Base-by-base conservation (phyloP, 1,140 invertebrate species). In the Drosophila suzukii region DNA sequence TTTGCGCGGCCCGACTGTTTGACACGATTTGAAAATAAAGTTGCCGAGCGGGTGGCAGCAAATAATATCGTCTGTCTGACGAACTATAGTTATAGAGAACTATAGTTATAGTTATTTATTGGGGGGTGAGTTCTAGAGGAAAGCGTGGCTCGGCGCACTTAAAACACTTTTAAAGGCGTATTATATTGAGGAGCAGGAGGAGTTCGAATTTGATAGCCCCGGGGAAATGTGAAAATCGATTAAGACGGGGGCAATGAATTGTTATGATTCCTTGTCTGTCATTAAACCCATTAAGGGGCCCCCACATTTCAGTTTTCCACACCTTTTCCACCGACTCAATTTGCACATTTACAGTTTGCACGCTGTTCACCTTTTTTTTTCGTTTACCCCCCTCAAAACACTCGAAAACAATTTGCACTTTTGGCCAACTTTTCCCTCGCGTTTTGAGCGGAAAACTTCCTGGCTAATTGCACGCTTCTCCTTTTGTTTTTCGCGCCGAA, bases 11-110 rank as follows among this genome's bases (percentile, higher is more conserved):
- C 47, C 63, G 47, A 81, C 75, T 78, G 83, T 83, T 88, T 88
- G 83, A 86, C 79, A 86, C 84, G 83, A 79, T 88, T 86, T 75
- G 65, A 75, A 76, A 81, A 81, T 81, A 73, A 66, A 81, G 66
- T 67, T 72, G 58, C 68, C 34, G 58, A 39, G 61, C 56, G 68
- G 50, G 34, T 61, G 76, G 30, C 67, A 63, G 73, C 55, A 17
- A 41, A 56, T 68, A 84, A 51, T 84, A 80, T 67, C 75, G 65
- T 75, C 66, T 63, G 60, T 51, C 56, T 75, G 41, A 30, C n/a
- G n/a, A n/a, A n/a, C n/a, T n/a, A n/a, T n/a, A n/a, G n/a, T n/a
- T n/a, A n/a, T n/a, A n/a, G n/a, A n/a, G n/a, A n/a, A n/a, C n/a
- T n/a, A 43, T 15, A 34, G n/a, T 12, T 20, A 27, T 32, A 30